phyloP scores from a whole-genome alignment of 1,140 invertebrate genomes.

The Temnothorax longispinosus region DNA sequence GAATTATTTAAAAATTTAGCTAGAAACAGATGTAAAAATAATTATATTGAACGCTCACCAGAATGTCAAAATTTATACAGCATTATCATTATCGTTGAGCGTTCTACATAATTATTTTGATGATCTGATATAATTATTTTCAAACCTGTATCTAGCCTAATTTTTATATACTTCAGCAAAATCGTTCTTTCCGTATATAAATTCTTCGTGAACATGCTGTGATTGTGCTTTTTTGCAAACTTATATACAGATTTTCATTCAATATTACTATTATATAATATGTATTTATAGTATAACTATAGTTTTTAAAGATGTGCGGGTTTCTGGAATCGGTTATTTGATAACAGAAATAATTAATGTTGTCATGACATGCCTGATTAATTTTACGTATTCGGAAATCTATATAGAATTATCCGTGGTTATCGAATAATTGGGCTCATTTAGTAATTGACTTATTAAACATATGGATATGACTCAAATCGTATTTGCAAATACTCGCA shows the following conservation, averaged over 20 bases:
- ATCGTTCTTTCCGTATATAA: background rate
- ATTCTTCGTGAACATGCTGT: background rate
- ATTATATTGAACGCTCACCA: background rate
- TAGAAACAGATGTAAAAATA: background rate
- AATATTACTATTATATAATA: background rate
- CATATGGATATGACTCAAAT: background rate
- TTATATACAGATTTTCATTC: background rate
- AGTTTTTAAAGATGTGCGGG: background rate
- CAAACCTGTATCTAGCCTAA: background rate
- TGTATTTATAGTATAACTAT: background rate
- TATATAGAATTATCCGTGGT: background rate
- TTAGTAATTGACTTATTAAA: background rate
- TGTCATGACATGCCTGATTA: background rate
- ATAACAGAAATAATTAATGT: slow-evolving; percentile 14
- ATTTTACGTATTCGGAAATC: background rate
- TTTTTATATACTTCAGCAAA: background rate
- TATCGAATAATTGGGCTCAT: background rate
- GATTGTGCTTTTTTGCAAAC: background rate
- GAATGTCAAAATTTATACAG: background rate
- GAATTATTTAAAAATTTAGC: background rate
- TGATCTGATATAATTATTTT: background rate
- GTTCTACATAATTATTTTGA: background rate
- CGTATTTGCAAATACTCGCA: background rate
- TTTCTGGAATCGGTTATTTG: background rate
- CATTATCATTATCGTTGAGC: background rate